Conservation (phyloP, 2,888 invertebrate species). For the Ormyrus nitidulus region DNA sequence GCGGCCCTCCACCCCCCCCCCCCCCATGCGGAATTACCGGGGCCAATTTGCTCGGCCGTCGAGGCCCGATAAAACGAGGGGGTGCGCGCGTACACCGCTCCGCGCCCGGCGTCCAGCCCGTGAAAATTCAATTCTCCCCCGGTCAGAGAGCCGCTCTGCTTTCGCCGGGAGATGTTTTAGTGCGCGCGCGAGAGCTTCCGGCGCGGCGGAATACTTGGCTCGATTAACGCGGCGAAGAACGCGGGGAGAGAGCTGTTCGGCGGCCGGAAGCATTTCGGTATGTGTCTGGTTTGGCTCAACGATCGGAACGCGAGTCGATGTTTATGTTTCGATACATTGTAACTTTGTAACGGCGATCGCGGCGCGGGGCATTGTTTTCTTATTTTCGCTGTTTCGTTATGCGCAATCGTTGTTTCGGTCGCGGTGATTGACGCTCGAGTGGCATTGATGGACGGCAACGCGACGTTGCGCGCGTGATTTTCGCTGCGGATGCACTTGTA, state of each 20-base stretch:
- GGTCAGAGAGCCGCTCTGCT: not conserved
- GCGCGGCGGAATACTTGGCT: conserved; percentile 14
- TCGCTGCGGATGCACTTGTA: no score
- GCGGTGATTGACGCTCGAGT: no score
- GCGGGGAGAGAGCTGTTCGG: not conserved
- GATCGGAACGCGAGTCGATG: not conserved
- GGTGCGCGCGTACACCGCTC: not conserved
- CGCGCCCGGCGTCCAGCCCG: conserved; percentile 14
- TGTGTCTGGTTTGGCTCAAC: not conserved
- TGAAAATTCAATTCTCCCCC: conserved; percentile 55
- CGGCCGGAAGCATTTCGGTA: no score
- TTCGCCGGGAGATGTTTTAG: not conserved
- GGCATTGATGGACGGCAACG: no score
- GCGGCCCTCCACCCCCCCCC: no score
- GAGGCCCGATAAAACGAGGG: conserved; percentile 37
- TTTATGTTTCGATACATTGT: not conserved
- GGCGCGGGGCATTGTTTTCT: not conserved
- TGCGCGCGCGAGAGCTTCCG: not conserved
- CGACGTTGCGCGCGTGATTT: no score
- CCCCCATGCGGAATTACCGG: not conserved
- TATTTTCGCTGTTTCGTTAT: not conserved
- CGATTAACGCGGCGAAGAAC: conserved; percentile 37
- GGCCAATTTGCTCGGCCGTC: not conserved
- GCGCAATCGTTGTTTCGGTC: no score
- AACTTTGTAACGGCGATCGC: not conserved